Conservation (phyloP, 2,797 vertebrate species). For the Tragopan temminckii region DNA sequence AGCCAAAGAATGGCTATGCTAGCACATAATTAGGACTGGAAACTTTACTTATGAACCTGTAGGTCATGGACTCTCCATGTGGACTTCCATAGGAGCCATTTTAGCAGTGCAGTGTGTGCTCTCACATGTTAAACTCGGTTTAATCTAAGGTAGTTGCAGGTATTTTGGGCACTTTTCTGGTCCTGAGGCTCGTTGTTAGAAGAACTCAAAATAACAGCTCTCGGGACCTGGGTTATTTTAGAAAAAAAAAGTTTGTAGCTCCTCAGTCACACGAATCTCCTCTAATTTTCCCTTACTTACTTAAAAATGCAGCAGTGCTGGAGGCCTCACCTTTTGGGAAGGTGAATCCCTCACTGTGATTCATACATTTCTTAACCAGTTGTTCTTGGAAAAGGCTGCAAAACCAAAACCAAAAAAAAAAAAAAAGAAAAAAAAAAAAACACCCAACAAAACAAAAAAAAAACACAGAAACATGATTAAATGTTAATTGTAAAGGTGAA, state of each 20-base stretch:
- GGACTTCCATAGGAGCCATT: accelerated
- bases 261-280: not conserved
- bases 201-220: not conserved
- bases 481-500: not conserved
- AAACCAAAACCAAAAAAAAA: not conserved
- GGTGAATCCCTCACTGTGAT: not conserved
- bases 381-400: not conserved
- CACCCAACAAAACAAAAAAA: too few relatives aligned
- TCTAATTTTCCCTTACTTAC: not conserved
- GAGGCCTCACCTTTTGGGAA: not conserved
- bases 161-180: not conserved
- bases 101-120: not conserved
- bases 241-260: not conserved
- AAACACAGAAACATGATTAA: not conserved
- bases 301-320: not conserved
- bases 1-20: not conserved
- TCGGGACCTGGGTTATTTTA: not conserved
- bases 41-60: not conserved
- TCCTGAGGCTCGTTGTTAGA: not conserved
- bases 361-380: not conserved
- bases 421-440: not conserved
- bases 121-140: not conserved
- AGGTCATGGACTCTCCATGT: accelerated
- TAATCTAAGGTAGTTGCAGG: not conserved
- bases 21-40: accelerated